phyloP scores from a whole-genome alignment of 2,888 invertebrate genomes.

The Adineta ricciae region DNA sequence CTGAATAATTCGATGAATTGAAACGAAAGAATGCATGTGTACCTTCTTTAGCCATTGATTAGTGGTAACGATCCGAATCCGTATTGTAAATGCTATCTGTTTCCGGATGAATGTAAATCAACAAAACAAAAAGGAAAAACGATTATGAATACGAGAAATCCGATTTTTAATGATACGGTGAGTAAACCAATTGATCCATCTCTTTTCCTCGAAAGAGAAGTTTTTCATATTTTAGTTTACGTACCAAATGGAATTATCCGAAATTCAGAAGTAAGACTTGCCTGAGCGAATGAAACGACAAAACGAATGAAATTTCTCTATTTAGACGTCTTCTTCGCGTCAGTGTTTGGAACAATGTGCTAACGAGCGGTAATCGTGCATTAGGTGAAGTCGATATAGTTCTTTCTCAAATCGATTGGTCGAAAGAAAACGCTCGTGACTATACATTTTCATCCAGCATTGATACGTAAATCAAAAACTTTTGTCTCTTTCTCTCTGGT shows the following conservation, averaged over 20 bases:
- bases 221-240: background rate
- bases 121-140: slow-evolving; percentile 69
- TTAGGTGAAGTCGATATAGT: slow-evolving; percentile 18
- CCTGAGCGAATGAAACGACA: background rate
- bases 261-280: background rate
- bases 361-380: background rate
- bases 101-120: slow-evolving; percentile 78
- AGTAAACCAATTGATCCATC: no score
- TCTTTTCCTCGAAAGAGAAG: no score
- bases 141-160: slow-evolving; percentile 27
- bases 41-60: background rate
- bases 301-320: background rate
- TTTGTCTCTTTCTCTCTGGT: background rate
- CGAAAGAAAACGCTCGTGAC: background rate
- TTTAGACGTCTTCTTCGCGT: background rate
- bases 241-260: background rate
- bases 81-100: slow-evolving; percentile 63
- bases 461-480: background rate
- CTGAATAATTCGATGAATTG: background rate
- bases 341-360: background rate
- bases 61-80: slow-evolving; percentile 42
- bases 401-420: slow-evolving; percentile 11
- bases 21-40: background rate
- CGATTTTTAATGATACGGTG: slow-evolving; percentile 31
- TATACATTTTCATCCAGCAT: background rate